Evolutionary conservation across 2,113 vertebrate genomes (phyloP), one percentile per base, ranked within the genome.

Genomic region (Hippocampus mohnikei): DNA sequence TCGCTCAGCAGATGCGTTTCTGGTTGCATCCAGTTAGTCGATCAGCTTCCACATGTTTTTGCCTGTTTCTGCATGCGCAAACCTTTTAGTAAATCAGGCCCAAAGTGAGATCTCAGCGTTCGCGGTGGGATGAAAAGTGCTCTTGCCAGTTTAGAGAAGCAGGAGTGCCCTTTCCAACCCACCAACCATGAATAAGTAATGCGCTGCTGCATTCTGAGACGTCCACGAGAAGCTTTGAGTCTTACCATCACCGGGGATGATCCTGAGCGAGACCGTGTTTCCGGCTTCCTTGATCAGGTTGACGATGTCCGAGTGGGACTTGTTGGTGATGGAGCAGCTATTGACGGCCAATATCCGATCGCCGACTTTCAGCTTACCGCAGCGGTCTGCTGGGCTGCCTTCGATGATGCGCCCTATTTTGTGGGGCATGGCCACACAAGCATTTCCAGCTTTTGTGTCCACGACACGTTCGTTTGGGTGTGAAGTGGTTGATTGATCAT

Each of bases 391-490:
- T 9, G 97, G 97, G 84, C 97, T 98, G 83, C 95, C 96, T 90
- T 98, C 97, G 88, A 99, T 98, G 93, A 99, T 99, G 86, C 97
- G 96, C 79, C 97, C 97, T 95, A 98, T 99, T 97, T 99, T 99
- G 95, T 99, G 97, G 91, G 97, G 97, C 97, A 99, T 99, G 92
- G 96, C 96, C 94, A 96, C 97, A 94, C 96, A 98, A 88, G 96
- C 93, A 93, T 98, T 98, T 90, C 96, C 97, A 84, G 95, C 95
- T 98, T 95, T 95, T 91, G 73, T 74, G 77, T 81, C 67, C 73
- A 48, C 15, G 40, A 69, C 53, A 40, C 60, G 66, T 69, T 71
- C 71, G 48, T 72, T 29, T 53, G 65, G 56, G 59, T 65, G 18
- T 41, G 8, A 29, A 59, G 56, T 11, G 20, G 52, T 52, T 53